Base-by-base conservation (phyloP, 2,797 vertebrate species). In the Tapera naevia region DNA sequence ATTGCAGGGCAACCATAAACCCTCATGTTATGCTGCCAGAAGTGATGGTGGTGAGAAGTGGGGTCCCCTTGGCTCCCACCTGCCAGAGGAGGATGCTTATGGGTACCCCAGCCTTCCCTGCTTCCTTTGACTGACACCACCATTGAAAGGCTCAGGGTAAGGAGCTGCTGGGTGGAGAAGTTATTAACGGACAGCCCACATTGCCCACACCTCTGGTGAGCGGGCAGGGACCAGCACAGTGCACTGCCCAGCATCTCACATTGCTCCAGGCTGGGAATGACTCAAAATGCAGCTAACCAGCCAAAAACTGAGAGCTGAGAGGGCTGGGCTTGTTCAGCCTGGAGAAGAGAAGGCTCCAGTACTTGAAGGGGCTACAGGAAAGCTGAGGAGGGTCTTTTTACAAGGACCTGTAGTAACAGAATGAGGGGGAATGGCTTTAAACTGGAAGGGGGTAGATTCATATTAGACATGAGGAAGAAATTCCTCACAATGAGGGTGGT, bases 1-100 rank as follows among this genome's bases (percentile, higher is more conserved):
- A 80, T 25, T 19, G 23, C 35, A 46, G 7, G 9, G 5, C 46
- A n/a, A 70, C 0, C 0, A 12, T n/a, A 66, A 80, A 70, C 2
- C 7, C 45, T 64, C 1, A 0, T 2, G 16, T 8, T 78, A 41
- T 56, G 28, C 57, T 60, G 21, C 48, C 17, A 43, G 17, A 88
- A 80, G 30, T 2, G 8, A 25, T 1, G 25, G 17, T 8, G 30
- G 21, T 0, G 10, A 24, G 17, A 39, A 41, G 33, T 2, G 1
- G 10, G 14, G 13, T 32, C 7, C 23, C 12, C 28, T 24, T 33
- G 2, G 3, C 39, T 91, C 18, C 16, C 61, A 53, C 50, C 16
- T 65, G 57, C 50, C 7, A 0, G 17, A 73, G 19, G 30, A 70
- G 6, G 48, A 54, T 35, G 39, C 23, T 83, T 3, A 3, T 12